Evolutionary conservation across 2,888 invertebrate genomes (phyloP).

Genomic region (Pyrrhosoma nymphula): DNA sequence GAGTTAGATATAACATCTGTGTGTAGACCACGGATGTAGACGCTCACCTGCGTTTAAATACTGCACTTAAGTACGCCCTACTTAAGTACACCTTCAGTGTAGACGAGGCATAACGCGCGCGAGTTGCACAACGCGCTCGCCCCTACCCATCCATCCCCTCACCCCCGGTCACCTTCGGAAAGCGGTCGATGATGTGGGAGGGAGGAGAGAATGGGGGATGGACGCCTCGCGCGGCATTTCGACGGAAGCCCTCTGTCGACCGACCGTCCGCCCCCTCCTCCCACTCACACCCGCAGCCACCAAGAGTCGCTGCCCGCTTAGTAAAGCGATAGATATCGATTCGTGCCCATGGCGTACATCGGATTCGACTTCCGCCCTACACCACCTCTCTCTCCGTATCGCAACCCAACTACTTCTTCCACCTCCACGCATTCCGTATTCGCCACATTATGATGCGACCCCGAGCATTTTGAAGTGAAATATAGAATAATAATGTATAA

Average conservation of each 20-base stretch:
- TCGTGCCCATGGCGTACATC: not conserved
- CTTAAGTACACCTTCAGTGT: too few relatives aligned
- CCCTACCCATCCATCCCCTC: too few relatives aligned
- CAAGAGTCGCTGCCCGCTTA: slow-evolving; percentile 13
- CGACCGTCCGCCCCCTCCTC: not conserved
- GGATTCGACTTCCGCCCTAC: not conserved
- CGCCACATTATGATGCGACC: too few relatives aligned
- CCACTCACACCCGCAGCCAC: not conserved
- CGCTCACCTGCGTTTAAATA: too few relatives aligned
- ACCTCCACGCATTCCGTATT: too few relatives aligned
- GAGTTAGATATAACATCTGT: too few relatives aligned
- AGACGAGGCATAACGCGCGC: too few relatives aligned
- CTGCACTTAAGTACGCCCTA: too few relatives aligned
- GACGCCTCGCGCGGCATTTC: not conserved
- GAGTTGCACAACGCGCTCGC: not conserved
- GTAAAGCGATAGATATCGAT: not conserved
- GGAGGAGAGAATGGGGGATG: not conserved
- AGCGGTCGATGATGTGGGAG: not conserved
- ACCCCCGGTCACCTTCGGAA: not conserved
- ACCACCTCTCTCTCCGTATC: not conserved
- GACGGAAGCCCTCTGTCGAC: not conserved
- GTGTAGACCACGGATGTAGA: too few relatives aligned
- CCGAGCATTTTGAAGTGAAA: too few relatives aligned
- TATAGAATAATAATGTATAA: too few relatives aligned
- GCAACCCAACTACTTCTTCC: not conserved